Evolutionary conservation across 2,113 vertebrate species (phyloP).

Genomic region (Lampris megalopsis): DNA sequence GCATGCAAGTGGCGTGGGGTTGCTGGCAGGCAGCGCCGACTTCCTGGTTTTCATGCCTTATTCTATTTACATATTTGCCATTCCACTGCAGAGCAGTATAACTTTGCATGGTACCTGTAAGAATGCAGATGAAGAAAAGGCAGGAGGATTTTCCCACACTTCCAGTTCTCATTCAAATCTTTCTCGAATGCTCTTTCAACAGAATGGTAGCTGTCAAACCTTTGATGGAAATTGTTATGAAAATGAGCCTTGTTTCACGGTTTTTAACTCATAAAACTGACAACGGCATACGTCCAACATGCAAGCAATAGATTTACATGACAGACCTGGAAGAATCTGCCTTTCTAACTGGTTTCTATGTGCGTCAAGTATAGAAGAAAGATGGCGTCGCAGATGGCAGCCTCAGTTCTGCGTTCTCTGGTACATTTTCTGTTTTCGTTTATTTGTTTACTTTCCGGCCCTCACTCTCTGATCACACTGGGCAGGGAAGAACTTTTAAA

Average conservation of each 20-base stretch:
- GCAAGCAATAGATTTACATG: neutral
- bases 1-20: neutral
- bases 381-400: too few species aligned
- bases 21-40: conserved; percentile 1
- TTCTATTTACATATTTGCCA: conserved; percentile 23
- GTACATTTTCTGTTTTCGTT: too few species aligned
- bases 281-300: neutral
- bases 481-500: too few species aligned
- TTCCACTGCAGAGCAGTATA: neutral
- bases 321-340: neutral
- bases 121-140: neutral
- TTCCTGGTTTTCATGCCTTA: conserved; percentile 16
- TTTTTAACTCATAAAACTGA: neutral
- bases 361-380: too few species aligned
- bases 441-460: too few species aligned
- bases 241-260: neutral
- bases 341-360: too few species aligned
- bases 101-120: neutral
- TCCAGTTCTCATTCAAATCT: neutral
- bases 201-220: neutral
- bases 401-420: too few species aligned
- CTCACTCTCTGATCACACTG: too few species aligned
- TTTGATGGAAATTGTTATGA: neutral
- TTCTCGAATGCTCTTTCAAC: neutral
- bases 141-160: neutral